Conservation (phyloP, 2,113 vertebrate species). For the Crypturellus undulatus region DNA sequence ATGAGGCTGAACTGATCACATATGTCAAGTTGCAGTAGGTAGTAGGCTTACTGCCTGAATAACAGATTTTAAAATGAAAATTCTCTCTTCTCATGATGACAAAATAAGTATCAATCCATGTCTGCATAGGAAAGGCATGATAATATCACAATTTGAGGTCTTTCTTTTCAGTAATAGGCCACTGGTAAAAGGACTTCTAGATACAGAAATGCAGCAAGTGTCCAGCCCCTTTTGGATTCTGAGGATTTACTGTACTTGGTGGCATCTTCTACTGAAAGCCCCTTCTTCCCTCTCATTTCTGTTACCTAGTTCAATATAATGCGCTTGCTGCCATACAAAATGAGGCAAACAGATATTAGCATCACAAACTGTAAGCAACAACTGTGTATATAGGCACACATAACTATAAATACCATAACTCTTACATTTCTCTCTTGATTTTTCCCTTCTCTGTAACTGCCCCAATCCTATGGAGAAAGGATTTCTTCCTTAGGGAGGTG, state of each 20-base stretch:
- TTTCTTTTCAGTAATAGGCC: background rate
- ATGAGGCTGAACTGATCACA: background rate
- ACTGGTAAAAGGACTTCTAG: background rate
- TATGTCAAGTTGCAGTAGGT: constrained; percentile 49
- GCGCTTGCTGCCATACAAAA: background rate
- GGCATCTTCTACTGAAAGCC: background rate
- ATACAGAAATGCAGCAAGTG: rapidly evolving
- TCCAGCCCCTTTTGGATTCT: background rate
- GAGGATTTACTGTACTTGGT: background rate
- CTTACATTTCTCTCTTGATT: background rate
- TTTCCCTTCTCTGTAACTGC: background rate
- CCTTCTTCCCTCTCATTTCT: background rate
- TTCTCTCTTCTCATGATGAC: background rate
- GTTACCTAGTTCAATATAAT: background rate
- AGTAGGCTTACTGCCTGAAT: constrained; percentile 16
- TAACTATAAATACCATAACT: background rate
- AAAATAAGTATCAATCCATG: background rate
- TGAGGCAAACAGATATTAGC: background rate
- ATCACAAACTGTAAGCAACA: background rate
- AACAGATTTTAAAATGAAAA: background rate
- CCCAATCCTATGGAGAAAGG: background rate
- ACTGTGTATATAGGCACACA: rapidly evolving
- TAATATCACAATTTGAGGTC: background rate
- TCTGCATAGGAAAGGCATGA: rapidly evolving
- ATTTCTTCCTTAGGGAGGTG: background rate